These are phyloP conservation scores for Misgurnus mizolepis DNA, from an alignment of 2,113 vertebrate genomes.

Conservation along the genomic window DNA sequence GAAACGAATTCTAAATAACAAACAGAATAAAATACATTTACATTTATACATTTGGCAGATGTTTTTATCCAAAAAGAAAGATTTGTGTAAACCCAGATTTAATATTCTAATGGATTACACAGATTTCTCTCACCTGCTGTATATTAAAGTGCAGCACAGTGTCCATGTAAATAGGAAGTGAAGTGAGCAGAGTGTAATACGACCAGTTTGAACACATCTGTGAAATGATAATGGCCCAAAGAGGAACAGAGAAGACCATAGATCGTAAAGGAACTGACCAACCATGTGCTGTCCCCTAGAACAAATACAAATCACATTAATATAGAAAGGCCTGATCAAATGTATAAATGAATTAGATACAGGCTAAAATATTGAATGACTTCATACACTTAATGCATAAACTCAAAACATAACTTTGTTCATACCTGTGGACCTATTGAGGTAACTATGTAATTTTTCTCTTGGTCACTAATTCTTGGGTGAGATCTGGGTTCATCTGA, in stretches of 20 bases:
- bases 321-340: background rate
- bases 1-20: slow-evolving; percentile 70
- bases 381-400: background rate
- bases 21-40: background rate
- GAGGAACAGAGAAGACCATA: slow-evolving; percentile 74
- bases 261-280: slow-evolving; percentile 71
- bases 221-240: slow-evolving; percentile 78
- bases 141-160: slow-evolving; percentile 76
- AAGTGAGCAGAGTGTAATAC: slow-evolving; percentile 73
- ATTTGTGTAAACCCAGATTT: no score
- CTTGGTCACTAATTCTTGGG: slow-evolving; percentile 74
- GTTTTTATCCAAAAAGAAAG: background rate
- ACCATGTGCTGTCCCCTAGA: slow-evolving; percentile 71
- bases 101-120: background rate
- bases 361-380: no score
- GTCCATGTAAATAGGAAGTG: slow-evolving; percentile 80
- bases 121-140: slow-evolving; percentile 66
- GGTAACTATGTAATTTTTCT: slow-evolving; percentile 76
- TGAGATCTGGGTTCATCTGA: slow-evolving; percentile 79
- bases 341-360: no score
- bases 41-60: background rate
- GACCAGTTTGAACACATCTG: slow-evolving; percentile 78
- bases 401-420: background rate
- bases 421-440: slow-evolving; percentile 74
- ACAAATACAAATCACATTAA: background rate